Evolutionary conservation across 2,888 invertebrate genomes (phyloP).

Genomic region (Leptothorax acervorum): DNA sequence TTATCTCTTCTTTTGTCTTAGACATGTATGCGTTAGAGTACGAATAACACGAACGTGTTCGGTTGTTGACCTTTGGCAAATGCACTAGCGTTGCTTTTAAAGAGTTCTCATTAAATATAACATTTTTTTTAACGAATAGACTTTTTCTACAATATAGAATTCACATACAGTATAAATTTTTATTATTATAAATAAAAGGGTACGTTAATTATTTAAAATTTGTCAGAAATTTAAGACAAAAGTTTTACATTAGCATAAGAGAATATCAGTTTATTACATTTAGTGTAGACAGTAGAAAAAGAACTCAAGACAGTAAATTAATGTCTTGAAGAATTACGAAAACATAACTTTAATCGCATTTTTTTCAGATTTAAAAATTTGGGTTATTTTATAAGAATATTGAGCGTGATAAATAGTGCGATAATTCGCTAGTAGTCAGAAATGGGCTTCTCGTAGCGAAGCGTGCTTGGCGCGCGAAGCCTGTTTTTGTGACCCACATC

Average conservation of each 20-base stretch:
- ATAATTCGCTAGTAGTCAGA: constrained; percentile 12
- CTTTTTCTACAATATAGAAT: not conserved
- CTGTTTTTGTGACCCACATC: constrained; percentile 84
- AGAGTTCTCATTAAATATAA: constrained; percentile 14
- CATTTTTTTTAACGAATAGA: not conserved
- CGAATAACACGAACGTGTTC: not conserved
- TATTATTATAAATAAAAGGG: not conserved
- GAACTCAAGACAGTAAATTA: not conserved
- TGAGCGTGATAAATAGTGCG: not conserved
- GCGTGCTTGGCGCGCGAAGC: constrained; percentile 29
- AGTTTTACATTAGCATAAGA: not conserved
- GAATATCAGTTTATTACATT: not conserved
- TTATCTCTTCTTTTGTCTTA: not conserved
- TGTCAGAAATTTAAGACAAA: not conserved
- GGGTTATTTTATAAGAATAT: not conserved
- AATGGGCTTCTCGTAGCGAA: constrained; percentile 27
- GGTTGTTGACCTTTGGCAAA: constrained; percentile 35
- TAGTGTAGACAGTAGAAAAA: not conserved
- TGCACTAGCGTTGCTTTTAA: constrained; percentile 19
- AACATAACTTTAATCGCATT: not conserved
- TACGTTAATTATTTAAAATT: not conserved
- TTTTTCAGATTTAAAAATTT: not conserved
- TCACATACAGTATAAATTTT: not conserved
- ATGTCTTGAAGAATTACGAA: not conserved
- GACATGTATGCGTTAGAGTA: not conserved